A percentile compares a stretch with the other conserved stretches of the same genome.
phyloP scores from a whole-genome alignment of 2,888 invertebrate species.

The Elysia crispata region DNA sequence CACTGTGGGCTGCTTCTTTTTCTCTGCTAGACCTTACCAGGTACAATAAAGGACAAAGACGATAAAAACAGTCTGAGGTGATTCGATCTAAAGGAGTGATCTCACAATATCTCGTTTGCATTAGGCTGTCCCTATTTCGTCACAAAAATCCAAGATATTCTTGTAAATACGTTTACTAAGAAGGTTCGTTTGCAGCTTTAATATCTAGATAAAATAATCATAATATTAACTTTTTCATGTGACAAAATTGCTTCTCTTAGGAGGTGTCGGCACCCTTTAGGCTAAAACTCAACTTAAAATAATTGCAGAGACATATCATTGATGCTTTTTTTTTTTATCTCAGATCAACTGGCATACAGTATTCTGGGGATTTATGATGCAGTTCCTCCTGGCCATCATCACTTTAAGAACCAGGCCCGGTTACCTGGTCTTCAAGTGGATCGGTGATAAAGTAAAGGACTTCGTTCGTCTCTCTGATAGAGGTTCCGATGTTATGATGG shows the following conservation, averaged over 20 bases:
- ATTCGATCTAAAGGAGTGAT: too few species aligned
- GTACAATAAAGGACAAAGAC: slow-evolving; percentile 22
- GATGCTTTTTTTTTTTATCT: too few species aligned
- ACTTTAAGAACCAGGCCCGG: slow-evolving; percentile 66
- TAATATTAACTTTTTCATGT: not conserved
- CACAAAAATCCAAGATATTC: too few species aligned
- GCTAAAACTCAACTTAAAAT: not conserved
- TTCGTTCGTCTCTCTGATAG: slow-evolving; percentile 88
- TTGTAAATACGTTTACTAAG: too few species aligned
- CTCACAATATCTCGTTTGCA: too few species aligned
- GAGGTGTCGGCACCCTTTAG: not conserved
- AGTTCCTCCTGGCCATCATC: slow-evolving; percentile 83
- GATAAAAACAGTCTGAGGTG: too few species aligned
- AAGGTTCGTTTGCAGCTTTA: too few species aligned
- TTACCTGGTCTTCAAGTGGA: slow-evolving; percentile 83
- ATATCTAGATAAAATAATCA: not conserved
- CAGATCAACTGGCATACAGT: slow-evolving; percentile 85
- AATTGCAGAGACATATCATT: too few species aligned
- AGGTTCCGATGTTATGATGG: slow-evolving; percentile 92
- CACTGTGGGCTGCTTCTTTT: slow-evolving; percentile 48
- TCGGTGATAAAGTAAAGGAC: slow-evolving; percentile 84
- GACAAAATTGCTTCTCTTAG: not conserved
- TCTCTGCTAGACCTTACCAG: slow-evolving; percentile 49
- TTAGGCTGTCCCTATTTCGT: too few species aligned
- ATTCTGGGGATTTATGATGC: slow-evolving; percentile 86